Evolutionary conservation across 2,113 vertebrate species (phyloP), one percentile per base, ranked within the genome.

Genomic region (Pitta sordida): DNA sequence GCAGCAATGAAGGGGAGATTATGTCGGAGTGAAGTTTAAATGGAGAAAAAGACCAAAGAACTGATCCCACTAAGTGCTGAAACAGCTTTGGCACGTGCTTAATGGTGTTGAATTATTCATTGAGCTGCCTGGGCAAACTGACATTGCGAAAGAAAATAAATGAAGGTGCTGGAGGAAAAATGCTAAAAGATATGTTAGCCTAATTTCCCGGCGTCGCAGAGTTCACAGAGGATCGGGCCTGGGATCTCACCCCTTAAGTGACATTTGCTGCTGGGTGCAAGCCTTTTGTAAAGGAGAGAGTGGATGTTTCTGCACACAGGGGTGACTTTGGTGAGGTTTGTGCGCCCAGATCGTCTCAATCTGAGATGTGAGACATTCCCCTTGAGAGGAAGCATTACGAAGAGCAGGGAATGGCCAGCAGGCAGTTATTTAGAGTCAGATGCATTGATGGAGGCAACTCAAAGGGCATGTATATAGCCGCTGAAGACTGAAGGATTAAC

Each of bases 21-120:
- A 76, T 76, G 11, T 53, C 76, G 74, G 77, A 87, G 92, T 92
- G 44, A 83, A 71, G 49, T 55, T 78, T 79, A 92, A 81, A 82
- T 60, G 62, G 62, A 82, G 49, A 82, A 92, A 92, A 77, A 3
- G 34, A 32, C 73, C 63, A 58, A 87, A 84, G 91, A 92, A 58
- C 51, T 59, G 63, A 83, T 93, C 52, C 44, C 83, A 5, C 85
- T 77, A 55, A 93, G 68, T 77, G 83, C 59, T 3, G 15, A 77
- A 91, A 75, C 8, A 10, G 58, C 80, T 95, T 51, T 84, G 51
- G 52, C 71, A 53, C 4, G 6, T 93, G 94, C 71, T 93, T 90
- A 86, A 74, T 26, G 16, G 41, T 60, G 53, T 78, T 96, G 92
- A 96, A 96, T 95, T 96, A 94, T 95, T 93, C 91, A 94, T 71